Base-by-base conservation (phyloP, 2,797 vertebrate genomes). In the Trachurus trachurus region DNA sequence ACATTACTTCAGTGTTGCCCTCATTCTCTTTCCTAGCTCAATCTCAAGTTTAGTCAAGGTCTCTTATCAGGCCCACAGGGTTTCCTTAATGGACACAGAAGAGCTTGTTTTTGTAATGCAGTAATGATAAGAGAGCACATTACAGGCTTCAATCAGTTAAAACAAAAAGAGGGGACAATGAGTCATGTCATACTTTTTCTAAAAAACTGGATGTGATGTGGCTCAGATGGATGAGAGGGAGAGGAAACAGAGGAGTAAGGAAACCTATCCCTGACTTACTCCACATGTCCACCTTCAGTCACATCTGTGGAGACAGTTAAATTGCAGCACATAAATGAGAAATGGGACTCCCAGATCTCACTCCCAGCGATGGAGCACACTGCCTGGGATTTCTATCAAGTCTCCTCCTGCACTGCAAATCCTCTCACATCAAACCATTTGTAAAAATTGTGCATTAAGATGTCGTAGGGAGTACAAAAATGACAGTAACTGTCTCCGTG, bases 321-420 rank as follows among this genome's bases (percentile, higher is more conserved):
- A 80, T 78, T 56, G 22, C 57, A 84, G 80, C 76, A 88, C 72
- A 85, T 76, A 1, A 76, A 31, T 72, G 52, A 42, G 37, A 40
- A 79, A 76, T 74, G 50, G 73, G 74, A 73, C 75, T 80, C 57
- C 58, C 58, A 76, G 73, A 42, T 62, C 15, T 78, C n/a, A 31
- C 17, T 42, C 72, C 66, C 17, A 65, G 60, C 45, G 80, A 63
- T 57, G 9, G 26, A 65, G 57, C 34, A 49, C 12, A 26, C 21
- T 31, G 76, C 34, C 65, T 78, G 78, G 26, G 45, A 72, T 57
- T 69, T 29, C 47, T 13, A 34, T 83, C 64, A 58, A 60, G 22
- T 71, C 52, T 61, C 19, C 39, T 37, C 19, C 26, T 26, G 49
- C 12, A 57, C n/a, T 5, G 67, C 7, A 53, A 39, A 58, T 42